These are phyloP conservation scores for Hirundo rustica DNA, from an alignment of 2,797 vertebrate genomes.

Conservation along the genomic window DNA sequence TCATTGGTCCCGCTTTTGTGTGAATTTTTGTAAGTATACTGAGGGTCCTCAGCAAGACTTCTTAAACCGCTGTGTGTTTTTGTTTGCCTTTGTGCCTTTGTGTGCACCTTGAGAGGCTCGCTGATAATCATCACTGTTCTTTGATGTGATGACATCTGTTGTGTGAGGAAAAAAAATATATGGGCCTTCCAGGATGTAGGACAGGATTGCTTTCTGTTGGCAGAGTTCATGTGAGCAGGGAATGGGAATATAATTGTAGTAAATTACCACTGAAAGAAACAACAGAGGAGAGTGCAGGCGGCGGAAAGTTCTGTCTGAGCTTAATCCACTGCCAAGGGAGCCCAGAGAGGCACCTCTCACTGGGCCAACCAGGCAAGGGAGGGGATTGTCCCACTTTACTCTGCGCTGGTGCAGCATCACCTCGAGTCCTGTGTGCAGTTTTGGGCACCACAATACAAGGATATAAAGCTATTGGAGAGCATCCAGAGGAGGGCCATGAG, in stretches of 20 bases:
- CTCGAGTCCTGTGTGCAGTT: background rate
- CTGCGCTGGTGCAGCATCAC: background rate
- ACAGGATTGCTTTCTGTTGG: background rate
- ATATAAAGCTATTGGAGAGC: background rate
- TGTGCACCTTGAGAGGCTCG: background rate
- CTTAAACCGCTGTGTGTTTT: background rate
- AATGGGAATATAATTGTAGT: background rate
- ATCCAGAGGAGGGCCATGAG: background rate
- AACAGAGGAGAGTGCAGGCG: background rate
- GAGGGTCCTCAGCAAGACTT: background rate
- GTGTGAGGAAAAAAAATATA: background rate
- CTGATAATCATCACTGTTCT: background rate
- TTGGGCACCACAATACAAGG: background rate
- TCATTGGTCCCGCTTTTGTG: background rate
- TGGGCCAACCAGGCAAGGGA: background rate
- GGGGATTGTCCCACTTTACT: background rate
- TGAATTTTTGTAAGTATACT: background rate
- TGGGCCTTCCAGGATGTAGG: background rate
- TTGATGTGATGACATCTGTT: background rate
- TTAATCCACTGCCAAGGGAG: background rate
- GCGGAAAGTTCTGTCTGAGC: background rate
- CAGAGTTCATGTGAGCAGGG: background rate
- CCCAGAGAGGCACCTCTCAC: background rate
- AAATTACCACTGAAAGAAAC: background rate
- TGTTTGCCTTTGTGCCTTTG: background rate